A percentile compares a stretch with the other conserved stretches of the same genome.
These are phyloP conservation scores for Hofmannophila pseudospretella DNA, from an alignment of 2,888 invertebrate genomes.

Conservation along the genomic window DNA sequence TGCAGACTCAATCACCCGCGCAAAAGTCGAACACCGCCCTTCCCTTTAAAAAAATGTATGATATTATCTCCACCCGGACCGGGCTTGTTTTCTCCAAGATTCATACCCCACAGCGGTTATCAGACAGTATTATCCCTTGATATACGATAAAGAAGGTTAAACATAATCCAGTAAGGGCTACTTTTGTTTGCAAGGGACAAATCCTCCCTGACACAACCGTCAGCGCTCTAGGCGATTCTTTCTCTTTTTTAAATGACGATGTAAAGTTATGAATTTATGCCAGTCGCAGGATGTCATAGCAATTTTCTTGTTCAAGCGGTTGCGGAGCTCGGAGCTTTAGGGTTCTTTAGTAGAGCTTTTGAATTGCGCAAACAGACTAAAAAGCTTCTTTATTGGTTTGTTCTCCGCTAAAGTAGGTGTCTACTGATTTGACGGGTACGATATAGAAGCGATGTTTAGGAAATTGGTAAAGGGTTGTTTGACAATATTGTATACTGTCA, in stretches of 20 bases:
- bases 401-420: too few relatives aligned
- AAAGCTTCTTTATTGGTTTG: too few relatives aligned
- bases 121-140: background rate
- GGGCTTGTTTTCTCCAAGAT: too few relatives aligned
- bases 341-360: slow-evolving; percentile 13
- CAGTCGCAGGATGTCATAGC: slow-evolving; percentile 43
- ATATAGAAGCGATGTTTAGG: too few relatives aligned
- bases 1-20: too few relatives aligned
- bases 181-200: slow-evolving; percentile 13
- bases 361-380: background rate
- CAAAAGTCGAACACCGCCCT: too few relatives aligned
- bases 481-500: too few relatives aligned
- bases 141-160: slow-evolving; percentile 13
- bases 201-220: slow-evolving; percentile 17
- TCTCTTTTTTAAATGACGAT: slow-evolving; percentile 54
- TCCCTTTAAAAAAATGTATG: too few relatives aligned
- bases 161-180: slow-evolving; percentile 7
- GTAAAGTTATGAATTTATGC: slow-evolving; percentile 61
- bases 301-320: slow-evolving; percentile 53
- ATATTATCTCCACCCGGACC: too few relatives aligned
- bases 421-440: too few relatives aligned
- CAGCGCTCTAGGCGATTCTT: slow-evolving; percentile 22
- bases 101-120: too few relatives aligned
- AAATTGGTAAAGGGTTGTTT: too few relatives aligned
- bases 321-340: slow-evolving; percentile 33